A percentile compares a stretch with the other conserved stretches of the same genome.
phyloP scores from a whole-genome alignment of 2,797 vertebrate genomes.

The Coregonus sp. region DNA sequence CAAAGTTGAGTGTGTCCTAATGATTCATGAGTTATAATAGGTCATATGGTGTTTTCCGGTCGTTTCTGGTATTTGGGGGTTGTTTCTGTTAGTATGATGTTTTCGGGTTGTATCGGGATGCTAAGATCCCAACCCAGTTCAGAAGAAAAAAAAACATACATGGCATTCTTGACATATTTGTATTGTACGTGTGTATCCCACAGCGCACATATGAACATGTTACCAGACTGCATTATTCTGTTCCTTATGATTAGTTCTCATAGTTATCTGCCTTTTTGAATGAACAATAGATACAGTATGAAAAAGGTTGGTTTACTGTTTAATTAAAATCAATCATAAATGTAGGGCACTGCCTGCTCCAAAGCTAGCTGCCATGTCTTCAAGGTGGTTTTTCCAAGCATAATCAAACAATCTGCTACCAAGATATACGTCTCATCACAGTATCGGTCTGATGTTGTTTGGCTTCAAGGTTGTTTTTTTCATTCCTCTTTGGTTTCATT shows the following conservation, averaged over 20 bases:
- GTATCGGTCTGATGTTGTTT: background rate
- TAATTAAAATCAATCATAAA: background rate
- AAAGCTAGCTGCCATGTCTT: background rate
- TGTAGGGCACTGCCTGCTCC: background rate
- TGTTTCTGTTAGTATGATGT: background rate
- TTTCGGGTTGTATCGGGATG: background rate
- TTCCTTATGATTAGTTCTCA: background rate
- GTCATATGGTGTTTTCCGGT: background rate
- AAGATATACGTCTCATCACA: background rate
- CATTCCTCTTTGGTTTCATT: background rate
- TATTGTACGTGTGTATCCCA: background rate
- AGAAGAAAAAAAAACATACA: background rate
- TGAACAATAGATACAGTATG: background rate
- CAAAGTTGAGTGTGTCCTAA: background rate
- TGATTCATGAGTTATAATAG: background rate
- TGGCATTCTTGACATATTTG: background rate
- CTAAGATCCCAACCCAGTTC: background rate
- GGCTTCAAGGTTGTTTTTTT: background rate
- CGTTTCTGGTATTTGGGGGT: background rate
- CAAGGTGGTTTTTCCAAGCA: background rate
- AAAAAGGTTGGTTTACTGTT: background rate
- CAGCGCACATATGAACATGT: background rate
- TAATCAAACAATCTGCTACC: background rate
- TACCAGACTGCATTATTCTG: background rate
- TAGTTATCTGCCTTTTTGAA: background rate